These are phyloP conservation scores for Calyptommatus sinebrachiatus DNA, from an alignment of 2,113 vertebrate genomes.

Conservation along the genomic window DNA sequence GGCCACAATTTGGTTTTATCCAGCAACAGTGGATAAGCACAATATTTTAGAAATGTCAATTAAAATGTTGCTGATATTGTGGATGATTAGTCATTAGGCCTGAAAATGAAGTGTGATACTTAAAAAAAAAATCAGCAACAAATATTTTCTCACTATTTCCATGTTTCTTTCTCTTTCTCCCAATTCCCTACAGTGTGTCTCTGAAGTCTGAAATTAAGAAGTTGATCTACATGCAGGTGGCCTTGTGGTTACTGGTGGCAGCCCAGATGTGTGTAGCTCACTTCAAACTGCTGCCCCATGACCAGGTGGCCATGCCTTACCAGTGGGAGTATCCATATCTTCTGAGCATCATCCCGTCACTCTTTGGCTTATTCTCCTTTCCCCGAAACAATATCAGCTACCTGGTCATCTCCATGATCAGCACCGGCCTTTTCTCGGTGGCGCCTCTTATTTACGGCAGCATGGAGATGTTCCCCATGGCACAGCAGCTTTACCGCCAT, in stretches of 20 bases:
- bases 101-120: too few relatives aligned
- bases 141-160: neutral
- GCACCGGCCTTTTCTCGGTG: conserved; percentile 88
- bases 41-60: too few relatives aligned
- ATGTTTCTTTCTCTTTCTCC: conserved; percentile 40
- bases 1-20: too few relatives aligned
- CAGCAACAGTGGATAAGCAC: too few relatives aligned
- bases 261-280: conserved; percentile 89
- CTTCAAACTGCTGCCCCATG: conserved; percentile 85
- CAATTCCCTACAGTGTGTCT: conserved; percentile 76
- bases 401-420: conserved; percentile 96
- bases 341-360: conserved; percentile 85
- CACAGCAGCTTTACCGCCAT: conserved; percentile 92
- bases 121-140: too few relatives aligned
- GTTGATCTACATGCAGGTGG: conserved; percentile 87
- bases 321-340: conserved; percentile 97
- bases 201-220: conserved; percentile 95
- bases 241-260: conserved; percentile 85
- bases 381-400: conserved; percentile 98
- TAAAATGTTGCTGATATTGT: too few relatives aligned
- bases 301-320: conserved; percentile 89
- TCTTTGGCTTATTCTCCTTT: conserved; percentile 86
- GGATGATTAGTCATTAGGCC: too few relatives aligned
- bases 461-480: conserved; percentile 98
- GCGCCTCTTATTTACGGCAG: conserved; percentile 91